phyloP scores from a whole-genome alignment of 2,888 invertebrate genomes.

The Panopea generosa region DNA sequence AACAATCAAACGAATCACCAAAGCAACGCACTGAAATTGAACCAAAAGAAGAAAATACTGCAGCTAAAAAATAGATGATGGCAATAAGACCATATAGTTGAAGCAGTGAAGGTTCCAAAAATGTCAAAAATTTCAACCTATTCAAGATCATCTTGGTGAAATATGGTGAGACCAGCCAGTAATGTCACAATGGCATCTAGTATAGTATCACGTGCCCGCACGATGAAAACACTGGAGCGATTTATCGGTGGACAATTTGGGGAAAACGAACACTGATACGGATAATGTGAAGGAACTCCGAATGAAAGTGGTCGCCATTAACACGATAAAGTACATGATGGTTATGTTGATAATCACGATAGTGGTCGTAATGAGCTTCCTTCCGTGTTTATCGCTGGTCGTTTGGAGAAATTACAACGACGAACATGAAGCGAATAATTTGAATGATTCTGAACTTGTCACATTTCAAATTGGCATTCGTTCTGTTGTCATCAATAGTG shows the following conservation, averaged over 20 bases:
- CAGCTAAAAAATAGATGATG: too few species aligned
- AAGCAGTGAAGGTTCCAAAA: neutral
- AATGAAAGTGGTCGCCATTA: conserved; percentile 56
- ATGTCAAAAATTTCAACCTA: too few species aligned
- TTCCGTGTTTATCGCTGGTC: conserved; percentile 60
- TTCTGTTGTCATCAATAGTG: conserved; percentile 63
- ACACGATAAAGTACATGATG: conserved; percentile 63
- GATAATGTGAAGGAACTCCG: conserved; percentile 53
- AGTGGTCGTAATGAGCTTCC: conserved; percentile 62
- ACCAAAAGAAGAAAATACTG: too few species aligned
- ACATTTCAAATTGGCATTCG: too few species aligned
- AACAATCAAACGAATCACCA: too few species aligned
- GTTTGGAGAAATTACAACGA: conserved; percentile 58
- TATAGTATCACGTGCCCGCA: conserved; percentile 36
- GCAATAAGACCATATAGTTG: conserved; percentile 9
- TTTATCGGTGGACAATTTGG: conserved; percentile 9
- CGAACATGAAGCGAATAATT: conserved; percentile 51
- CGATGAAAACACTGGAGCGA: conserved; percentile 29
- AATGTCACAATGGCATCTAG: conserved; percentile 34
- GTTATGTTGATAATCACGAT: too few species aligned
- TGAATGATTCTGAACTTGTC: conserved; percentile 51
- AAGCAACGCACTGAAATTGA: too few species aligned
- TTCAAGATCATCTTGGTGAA: too few species aligned
- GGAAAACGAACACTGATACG: conserved; percentile 38
- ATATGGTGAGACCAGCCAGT: conserved; percentile 28